Conservation (phyloP, 2,113 vertebrate genomes). For the Seriola quinqueradiata region DNA sequence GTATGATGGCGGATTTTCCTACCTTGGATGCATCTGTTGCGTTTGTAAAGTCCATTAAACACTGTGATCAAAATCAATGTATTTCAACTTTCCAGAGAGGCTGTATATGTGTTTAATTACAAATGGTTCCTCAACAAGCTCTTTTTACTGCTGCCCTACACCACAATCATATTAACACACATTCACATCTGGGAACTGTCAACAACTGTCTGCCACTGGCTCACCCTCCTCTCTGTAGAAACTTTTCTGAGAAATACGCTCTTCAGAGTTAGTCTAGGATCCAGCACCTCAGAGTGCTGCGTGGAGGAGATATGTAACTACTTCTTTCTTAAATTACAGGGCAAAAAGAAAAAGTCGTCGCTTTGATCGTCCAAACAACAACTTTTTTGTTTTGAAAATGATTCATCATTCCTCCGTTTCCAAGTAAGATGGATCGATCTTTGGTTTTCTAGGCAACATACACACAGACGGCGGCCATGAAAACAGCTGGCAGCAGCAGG, state of each 20-base stretch:
- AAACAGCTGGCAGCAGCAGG: constrained; percentile 26
- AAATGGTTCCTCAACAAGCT: neutral
- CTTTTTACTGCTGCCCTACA: constrained; percentile 5
- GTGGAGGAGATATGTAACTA: constrained; percentile 11
- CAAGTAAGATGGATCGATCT: constrained; percentile 1
- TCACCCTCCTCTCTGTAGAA: constrained; percentile 30
- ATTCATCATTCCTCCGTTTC: constrained; percentile 7
- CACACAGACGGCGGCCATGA: neutral
- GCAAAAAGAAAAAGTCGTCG: neutral
- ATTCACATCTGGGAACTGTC: constrained; percentile 49
- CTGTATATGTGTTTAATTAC: constrained; percentile 18
- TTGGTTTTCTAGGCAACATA: neutral
- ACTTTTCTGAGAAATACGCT: constrained; percentile 34
- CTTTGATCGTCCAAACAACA: constrained; percentile 26
- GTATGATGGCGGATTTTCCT: neutral
- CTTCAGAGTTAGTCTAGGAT: constrained; percentile 20
- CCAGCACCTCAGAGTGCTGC: constrained; percentile 1
- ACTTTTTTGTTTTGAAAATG: constrained; percentile 16
- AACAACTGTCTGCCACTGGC: constrained; percentile 37
- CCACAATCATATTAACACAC: constrained; percentile 35
- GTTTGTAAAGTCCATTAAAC: constrained; percentile 31
- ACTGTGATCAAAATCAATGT: neutral
- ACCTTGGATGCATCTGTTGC: constrained; percentile 1
- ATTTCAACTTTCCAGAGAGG: constrained; percentile 6
- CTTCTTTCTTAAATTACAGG: constrained; percentile 9